Conservation (phyloP, 2,113 vertebrate species). For the Rhinichthys klamathensis region DNA sequence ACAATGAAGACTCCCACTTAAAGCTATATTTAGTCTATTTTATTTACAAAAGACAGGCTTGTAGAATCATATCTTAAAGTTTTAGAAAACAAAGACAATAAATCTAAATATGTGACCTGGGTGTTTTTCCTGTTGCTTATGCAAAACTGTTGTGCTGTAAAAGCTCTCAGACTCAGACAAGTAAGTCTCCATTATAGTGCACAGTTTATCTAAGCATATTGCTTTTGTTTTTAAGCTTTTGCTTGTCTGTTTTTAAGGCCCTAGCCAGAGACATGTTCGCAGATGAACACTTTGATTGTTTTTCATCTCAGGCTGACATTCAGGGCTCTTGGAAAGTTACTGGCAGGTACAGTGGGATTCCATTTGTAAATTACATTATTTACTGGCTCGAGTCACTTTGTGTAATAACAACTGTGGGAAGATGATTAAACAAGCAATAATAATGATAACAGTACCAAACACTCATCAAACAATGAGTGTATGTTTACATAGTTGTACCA, state of each 20-base stretch:
- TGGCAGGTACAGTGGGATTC: conserved; percentile 48
- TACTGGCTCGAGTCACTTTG: conserved; percentile 28
- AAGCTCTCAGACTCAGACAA: background rate
- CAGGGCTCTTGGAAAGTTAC: conserved; percentile 15
- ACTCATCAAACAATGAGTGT: background rate
- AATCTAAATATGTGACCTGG: background rate
- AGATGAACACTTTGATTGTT: conserved; percentile 13
- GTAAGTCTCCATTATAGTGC: background rate
- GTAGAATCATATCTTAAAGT: background rate
- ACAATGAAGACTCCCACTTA: conserved; percentile 35
- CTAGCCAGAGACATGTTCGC: background rate
- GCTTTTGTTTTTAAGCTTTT: background rate
- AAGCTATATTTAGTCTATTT: conserved; percentile 31
- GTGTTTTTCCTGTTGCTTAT: background rate
- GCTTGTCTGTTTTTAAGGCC: background rate
- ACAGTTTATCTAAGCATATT: background rate
- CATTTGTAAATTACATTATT: conserved; percentile 42
- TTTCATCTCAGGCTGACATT: background rate
- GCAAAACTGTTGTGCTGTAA: background rate
- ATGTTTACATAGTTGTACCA: conserved; percentile 6
- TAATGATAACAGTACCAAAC: conserved; percentile 1
- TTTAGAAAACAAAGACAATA: background rate
- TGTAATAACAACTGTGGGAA: background rate
- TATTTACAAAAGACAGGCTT: background rate
- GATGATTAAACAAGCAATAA: background rate